A percentile compares a stretch with the other conserved stretches of the same genome.
Evolutionary conservation across 2,797 vertebrate genomes (phyloP).

Genomic region (Leuciscus waleckii): DNA sequence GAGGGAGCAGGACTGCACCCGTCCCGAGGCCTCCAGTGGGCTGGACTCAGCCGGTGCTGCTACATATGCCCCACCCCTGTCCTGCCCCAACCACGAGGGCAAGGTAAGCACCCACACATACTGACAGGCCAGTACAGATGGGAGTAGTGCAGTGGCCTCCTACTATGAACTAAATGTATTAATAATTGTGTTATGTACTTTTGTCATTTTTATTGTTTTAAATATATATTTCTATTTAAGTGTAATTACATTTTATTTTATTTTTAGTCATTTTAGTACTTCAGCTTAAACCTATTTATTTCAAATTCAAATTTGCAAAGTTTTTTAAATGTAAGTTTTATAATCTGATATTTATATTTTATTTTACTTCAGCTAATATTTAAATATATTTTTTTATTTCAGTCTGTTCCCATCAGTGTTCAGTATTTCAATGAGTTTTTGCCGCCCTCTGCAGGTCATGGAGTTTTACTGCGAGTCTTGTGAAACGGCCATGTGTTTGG

Average conservation of each 20-base stretch:
- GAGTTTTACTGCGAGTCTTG: constrained; percentile 97
- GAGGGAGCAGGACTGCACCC: constrained; percentile 84
- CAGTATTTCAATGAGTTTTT: neutral
- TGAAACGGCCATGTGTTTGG: constrained; percentile 94
- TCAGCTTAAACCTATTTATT: neutral
- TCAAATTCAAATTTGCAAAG: neutral
- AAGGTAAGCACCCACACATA: constrained; percentile 78
- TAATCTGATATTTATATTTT: neutral
- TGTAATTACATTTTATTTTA: neutral
- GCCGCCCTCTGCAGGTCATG: constrained; percentile 86
- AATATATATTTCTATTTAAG: neutral
- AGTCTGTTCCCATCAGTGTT: neutral
- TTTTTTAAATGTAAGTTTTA: neutral
- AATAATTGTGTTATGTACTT: neutral
- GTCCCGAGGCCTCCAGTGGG: constrained; percentile 78
- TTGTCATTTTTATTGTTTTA: neutral
- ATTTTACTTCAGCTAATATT: neutral
- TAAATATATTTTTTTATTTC: neutral
- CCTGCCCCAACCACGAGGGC: constrained; percentile 95
- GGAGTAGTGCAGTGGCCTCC: neutral
- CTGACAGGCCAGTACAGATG: neutral
- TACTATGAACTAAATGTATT: neutral
- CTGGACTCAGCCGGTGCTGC: constrained; percentile 85
- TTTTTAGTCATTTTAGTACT: neutral
- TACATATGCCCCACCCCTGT: constrained; percentile 86